phyloP scores from a whole-genome alignment of 2,888 invertebrate genomes.

The Cremastobaeus sp. region DNA sequence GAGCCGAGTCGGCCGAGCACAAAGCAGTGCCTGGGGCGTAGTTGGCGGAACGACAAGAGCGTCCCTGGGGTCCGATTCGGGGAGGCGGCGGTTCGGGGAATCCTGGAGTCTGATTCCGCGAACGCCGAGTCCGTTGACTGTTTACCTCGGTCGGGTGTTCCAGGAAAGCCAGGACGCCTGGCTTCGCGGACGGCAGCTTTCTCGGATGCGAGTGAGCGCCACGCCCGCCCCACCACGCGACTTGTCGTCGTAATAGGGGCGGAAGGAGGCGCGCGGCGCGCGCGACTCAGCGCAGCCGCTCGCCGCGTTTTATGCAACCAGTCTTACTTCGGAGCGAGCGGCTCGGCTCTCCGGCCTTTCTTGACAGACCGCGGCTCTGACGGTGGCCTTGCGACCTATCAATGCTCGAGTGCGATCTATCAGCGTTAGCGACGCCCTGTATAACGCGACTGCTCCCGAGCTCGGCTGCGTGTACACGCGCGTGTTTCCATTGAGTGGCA shows the following conservation, averaged over 20 bases:
- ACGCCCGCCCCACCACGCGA: constrained; percentile 72
- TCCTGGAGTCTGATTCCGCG: too few species aligned
- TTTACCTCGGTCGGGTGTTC: too few species aligned
- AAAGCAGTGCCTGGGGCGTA: too few species aligned
- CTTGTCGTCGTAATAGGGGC: constrained; percentile 46
- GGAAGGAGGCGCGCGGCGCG: constrained; percentile 65
- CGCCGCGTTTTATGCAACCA: constrained; percentile 77
- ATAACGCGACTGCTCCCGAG: neutral
- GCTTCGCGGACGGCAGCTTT: neutral
- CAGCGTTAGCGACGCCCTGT: constrained; percentile 14
- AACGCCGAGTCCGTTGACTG: too few species aligned
- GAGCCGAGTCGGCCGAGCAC: too few species aligned
- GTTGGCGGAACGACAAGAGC: too few species aligned
- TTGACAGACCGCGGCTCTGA: constrained; percentile 30
- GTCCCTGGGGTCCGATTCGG: too few species aligned
- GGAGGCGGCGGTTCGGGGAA: too few species aligned
- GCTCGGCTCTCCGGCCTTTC: constrained; percentile 57
- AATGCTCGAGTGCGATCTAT: constrained; percentile 34
- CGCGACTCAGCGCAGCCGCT: constrained; percentile 72
- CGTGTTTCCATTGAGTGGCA: constrained; percentile 28
- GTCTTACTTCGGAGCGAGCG: constrained; percentile 75
- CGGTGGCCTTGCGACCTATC: constrained; percentile 20
- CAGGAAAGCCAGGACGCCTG: too few species aligned
- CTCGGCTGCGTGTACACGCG: constrained; percentile 2
- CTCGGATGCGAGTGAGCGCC: constrained; percentile 64